Evolutionary conservation across 1,140 invertebrate species (phyloP), one percentile per base, ranked within the genome.

Genomic region (Drosophila pachea): DNA sequence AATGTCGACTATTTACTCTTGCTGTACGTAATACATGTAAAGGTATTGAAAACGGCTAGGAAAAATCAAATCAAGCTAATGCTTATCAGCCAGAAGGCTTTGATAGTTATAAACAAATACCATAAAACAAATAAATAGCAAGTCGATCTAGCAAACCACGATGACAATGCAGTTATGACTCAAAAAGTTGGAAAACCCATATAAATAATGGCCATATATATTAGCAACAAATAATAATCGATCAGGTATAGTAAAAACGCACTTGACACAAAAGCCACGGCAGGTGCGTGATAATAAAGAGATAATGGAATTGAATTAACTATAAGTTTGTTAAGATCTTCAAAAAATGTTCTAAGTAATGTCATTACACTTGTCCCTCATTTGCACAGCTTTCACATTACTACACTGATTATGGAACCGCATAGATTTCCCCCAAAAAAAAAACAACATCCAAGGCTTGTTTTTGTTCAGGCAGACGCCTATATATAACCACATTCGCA

Each of bases 111-210:
- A 22, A 22, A 22, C 22, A 3, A 22, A 22, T 2, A 22, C n/a
- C 48, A 45, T 16, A 54, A 35, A 42, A 31, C 9, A 35, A 50
- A 49, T 14, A 31, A 38, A 45, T 31, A 43, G 22, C 29, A 38
- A 50, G 32, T 31, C 32, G 12, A 48, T 5, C 12, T 5, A 9
- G 35, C 62, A 59, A 70, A 59, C 31, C 45, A 49, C 50, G 55
- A 76, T 79, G 76, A 81, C 62, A 61, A 54, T 45, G 77, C 77
- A 81, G 59, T 47, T 59, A 68, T 56, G 47, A 66, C 49, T 43
- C 22, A 6, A 22, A 40, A 35, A 12, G 14, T 48, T 73, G 76
- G 74, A 79, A 79, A 79, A 53, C 14, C 76, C 60, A 29, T 49
- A 47, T 68, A 56, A 74, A 47, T 31, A 47, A 47, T 47, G 29